Percentiles rank a stretch among this genome's conserved stretches.
Conservation (phyloP, 2,888 invertebrate species). For the Prosopocoilus inquinatus region DNA sequence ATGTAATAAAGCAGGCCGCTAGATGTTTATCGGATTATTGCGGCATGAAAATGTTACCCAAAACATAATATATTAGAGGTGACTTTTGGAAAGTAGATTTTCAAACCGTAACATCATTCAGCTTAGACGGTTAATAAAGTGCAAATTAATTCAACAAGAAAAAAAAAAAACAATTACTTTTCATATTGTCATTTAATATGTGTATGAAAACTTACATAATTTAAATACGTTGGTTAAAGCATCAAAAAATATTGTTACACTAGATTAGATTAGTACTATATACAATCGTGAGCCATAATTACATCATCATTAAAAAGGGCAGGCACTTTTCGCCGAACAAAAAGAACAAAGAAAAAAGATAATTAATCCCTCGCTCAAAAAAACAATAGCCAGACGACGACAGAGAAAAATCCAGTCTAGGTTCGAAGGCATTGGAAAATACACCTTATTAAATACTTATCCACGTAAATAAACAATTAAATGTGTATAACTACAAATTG, state of each 20-base stretch:
- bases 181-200: slow-evolving; percentile 25
- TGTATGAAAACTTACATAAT: slow-evolving; percentile 34
- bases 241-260: slow-evolving; percentile 34
- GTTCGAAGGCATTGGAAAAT: slow-evolving; percentile 23
- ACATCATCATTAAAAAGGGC: slow-evolving; percentile 13
- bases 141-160: no score
- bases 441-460: slow-evolving; percentile 18
- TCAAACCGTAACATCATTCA: no score
- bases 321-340: slow-evolving; percentile 27
- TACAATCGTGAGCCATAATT: slow-evolving; percentile 24
- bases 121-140: no score
- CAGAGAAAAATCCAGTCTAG: slow-evolving; percentile 27
- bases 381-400: background rate
- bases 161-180: slow-evolving; percentile 4
- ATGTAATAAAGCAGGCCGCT: no score
- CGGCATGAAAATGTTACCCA: no score
- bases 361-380: background rate
- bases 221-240: slow-evolving; percentile 33
- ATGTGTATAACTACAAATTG: background rate
- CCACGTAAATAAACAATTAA: background rate
- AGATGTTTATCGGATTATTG: no score
- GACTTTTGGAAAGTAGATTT: no score
- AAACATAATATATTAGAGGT: no score
- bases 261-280: slow-evolving; percentile 27
- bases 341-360: slow-evolving; percentile 12